Evolutionary conservation across 92 coral and sea anemone genomes (phyloP), one percentile per base, ranked within the genome.

Genomic region (Zoanthus gigantus): DNA sequence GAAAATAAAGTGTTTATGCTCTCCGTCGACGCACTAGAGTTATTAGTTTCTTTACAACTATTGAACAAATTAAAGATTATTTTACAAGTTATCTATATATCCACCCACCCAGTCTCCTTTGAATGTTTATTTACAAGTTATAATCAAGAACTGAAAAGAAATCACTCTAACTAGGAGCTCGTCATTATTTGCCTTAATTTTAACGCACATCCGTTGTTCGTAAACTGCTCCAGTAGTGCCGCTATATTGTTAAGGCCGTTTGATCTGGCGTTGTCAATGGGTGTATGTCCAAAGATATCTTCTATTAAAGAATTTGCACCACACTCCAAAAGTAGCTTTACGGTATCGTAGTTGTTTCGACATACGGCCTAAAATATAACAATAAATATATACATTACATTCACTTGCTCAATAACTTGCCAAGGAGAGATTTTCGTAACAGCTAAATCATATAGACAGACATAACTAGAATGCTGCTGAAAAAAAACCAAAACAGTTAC

Each of bases 231-330:
- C 77, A 95, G 84, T 66, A 97, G 87, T 7, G 30, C 69, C 13
- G 86, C 86, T 58, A 93, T 90, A 15, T 89, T 95, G 76, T 84
- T 90, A 4, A 95, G 73, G 17, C 77, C 89, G 58, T 89, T 82
- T 16, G 89, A 86, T 66, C 71, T 89, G 63, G 99, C 99, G 72
- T 95, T 92, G 83, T 95, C 98, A 52, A 89, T 72, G 0, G 99
- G 92, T 6, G 97, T 95, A 74, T 89, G 89, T 11, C 96, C 99
- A 46, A 95, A 94, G 87, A 93, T 83, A 85, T 97, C 99, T 31
- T 86, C 83, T 6, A 84, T 60, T 71, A 69, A 75, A 18, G 92
- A 66, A 71, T 95, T 90, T 0, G 93, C 98, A 17, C 93, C 98
- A 84, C 74, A 79, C 56, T 94, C 94, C 72, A 97, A 74, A 31